Evolutionary conservation across 1,140 invertebrate genomes (phyloP).

Genomic region (Zophobas atratus): DNA sequence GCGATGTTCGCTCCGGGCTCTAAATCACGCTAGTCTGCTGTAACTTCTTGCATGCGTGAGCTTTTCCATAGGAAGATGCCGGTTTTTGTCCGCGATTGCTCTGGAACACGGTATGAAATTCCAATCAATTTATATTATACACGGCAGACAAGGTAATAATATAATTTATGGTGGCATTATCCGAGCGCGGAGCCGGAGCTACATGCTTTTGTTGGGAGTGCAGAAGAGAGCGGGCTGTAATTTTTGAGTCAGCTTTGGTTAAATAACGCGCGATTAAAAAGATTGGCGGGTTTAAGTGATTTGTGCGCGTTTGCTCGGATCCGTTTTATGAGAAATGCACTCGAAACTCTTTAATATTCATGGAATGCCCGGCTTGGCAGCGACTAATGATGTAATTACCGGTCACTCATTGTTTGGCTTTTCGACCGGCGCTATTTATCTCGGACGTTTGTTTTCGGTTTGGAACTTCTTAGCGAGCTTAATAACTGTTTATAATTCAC

Average conservation of each 20-base stretch:
- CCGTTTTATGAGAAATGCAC: slow-evolving; percentile 33
- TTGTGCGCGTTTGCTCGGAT: slow-evolving; percentile 15
- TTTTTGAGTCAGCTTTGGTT: slow-evolving; percentile 60
- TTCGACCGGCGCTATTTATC: slow-evolving; percentile 55
- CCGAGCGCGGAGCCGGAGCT: slow-evolving; percentile 57
- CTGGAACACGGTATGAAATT: slow-evolving; percentile 67
- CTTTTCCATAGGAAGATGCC: slow-evolving; percentile 62
- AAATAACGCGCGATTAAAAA: slow-evolving; percentile 60
- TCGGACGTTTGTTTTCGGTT: slow-evolving; percentile 42
- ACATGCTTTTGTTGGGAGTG: slow-evolving; percentile 62
- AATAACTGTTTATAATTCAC: slow-evolving; percentile 31
- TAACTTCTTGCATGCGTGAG: slow-evolving; percentile 55
- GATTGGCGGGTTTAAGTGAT: slow-evolving; percentile 52
- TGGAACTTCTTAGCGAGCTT: slow-evolving; percentile 13
- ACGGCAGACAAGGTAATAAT: slow-evolving; percentile 68
- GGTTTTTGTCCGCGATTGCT: slow-evolving; percentile 65
- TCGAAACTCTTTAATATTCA: slow-evolving; percentile 59
- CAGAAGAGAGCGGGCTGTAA: slow-evolving; percentile 53
- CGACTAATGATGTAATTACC: slow-evolving; percentile 62
- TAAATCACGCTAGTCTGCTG: not conserved
- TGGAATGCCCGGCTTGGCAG: slow-evolving; percentile 57
- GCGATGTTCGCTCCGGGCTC: not conserved
- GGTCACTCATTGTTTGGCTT: slow-evolving; percentile 57
- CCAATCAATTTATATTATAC: slow-evolving; percentile 69
- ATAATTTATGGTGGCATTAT: slow-evolving; percentile 68